These are phyloP conservation scores for Acanthurus leucopareius DNA, from an alignment of 2,797 vertebrate species.

Conservation along the genomic window DNA sequence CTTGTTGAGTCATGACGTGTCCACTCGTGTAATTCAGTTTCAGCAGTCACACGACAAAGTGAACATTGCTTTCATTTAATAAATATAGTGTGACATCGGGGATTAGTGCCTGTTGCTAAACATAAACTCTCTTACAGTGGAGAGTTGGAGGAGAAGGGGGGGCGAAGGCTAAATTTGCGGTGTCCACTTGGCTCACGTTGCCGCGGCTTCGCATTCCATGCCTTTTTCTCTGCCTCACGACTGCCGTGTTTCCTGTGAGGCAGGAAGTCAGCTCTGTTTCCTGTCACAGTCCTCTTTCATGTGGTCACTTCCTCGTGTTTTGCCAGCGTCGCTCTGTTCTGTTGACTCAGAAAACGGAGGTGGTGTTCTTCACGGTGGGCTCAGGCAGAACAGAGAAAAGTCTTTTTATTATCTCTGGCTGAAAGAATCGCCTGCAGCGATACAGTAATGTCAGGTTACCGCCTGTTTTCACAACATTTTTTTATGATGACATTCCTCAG, in stretches of 20 bases:
- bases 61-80: slow-evolving; percentile 47
- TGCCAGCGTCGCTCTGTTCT: slow-evolving; percentile 69
- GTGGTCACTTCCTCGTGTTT: slow-evolving; percentile 88
- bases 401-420: slow-evolving; percentile 13
- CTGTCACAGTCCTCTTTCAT: slow-evolving; percentile 87
- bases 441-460: not conserved
- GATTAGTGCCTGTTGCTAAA: slow-evolving; percentile 56
- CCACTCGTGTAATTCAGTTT: slow-evolving; percentile 43
- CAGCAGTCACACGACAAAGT: slow-evolving; percentile 53
- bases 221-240: slow-evolving; percentile 75
- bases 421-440: slow-evolving; percentile 17
- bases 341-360: slow-evolving; percentile 64
- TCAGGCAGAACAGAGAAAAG: slow-evolving; percentile 24
- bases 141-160: not conserved
- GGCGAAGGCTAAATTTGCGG: slow-evolving; percentile 42
- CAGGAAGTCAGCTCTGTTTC: slow-evolving; percentile 87
- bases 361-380: slow-evolving; percentile 50
- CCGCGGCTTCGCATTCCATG: slow-evolving; percentile 81
- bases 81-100: slow-evolving; percentile 57
- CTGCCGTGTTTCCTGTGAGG: slow-evolving; percentile 84
- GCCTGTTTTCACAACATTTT: slow-evolving; percentile 3
- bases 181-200: slow-evolving; percentile 64
- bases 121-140: slow-evolving; percentile 41
- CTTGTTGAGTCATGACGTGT: slow-evolving; percentile 49
- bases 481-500: slow-evolving; percentile 11